Evolutionary conservation across 2,888 invertebrate genomes (phyloP).

Genomic region (Cotesia congregata): DNA sequence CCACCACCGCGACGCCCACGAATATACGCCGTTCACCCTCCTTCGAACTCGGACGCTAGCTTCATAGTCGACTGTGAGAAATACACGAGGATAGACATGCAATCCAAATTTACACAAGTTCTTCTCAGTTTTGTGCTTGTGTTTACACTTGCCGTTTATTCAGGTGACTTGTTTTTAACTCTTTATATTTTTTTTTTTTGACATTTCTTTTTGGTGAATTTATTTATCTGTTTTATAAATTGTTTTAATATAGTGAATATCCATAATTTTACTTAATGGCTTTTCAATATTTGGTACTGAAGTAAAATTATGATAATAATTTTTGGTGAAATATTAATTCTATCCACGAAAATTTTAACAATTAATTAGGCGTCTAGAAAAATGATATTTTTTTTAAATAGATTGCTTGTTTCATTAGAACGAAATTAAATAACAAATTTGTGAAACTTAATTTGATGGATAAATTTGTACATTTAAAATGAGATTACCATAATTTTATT

Average conservation of each 20-base stretch:
- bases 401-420: not conserved
- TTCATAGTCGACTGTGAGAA: constrained; percentile 27
- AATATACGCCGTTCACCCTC: constrained; percentile 26
- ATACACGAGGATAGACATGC: constrained; percentile 26
- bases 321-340: not conserved
- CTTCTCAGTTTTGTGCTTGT: constrained; percentile 48
- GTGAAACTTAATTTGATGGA: not conserved
- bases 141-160: constrained; percentile 49
- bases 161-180: constrained; percentile 51
- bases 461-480: not conserved
- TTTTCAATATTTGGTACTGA: not conserved
- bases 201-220: not conserved
- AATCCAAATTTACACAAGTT: constrained; percentile 32
- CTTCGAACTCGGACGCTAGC: constrained; percentile 18
- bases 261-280: not conserved
- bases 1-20: constrained; percentile 31
- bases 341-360: not conserved
- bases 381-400: too few relatives aligned
- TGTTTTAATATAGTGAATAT: not conserved
- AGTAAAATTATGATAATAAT: not conserved
- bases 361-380: not conserved
- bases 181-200: constrained; percentile 17
- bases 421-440: not conserved
- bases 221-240: not conserved
- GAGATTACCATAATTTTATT: not conserved